Base-by-base conservation (phyloP, 2,113 vertebrate genomes). In the Channa argus region DNA sequence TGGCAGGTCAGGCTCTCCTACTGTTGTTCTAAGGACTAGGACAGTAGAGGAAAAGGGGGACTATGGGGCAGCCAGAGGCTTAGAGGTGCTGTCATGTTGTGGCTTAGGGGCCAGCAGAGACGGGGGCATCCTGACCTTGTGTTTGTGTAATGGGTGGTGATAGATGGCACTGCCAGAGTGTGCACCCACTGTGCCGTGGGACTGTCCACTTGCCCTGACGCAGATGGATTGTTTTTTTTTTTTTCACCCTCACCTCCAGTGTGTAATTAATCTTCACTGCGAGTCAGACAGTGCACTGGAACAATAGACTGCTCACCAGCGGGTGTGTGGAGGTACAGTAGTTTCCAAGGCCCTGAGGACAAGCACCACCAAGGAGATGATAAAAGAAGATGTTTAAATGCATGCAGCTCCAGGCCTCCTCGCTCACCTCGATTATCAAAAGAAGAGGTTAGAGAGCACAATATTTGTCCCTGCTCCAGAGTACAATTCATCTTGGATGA, bases 201-300 rank as follows among this genome's bases (percentile, higher is more conserved):
- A 77, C 82, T 84, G 92, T 92, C 91, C 92, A 84, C 89, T 87
- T 67, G 71, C 76, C 82, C 86, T 85, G 90, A 92, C 90, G 34
- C 91, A 92, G 93, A 93, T 92, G 88, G 89, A 93, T 93, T 69
- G 84, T 85, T 82, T 90, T 91, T 92, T 94, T 87, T 91, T 92
- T 91, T 90, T 72, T n/a, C n/a, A 63, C 47, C 76, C 61, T 84
- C 86, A 89, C 92, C 87, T 93, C 80, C 65, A 61, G 86, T 6
- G 67, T 71, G 82, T 86, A 88, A 94, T 94, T 91, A 89, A 93
- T 94, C 94, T 93, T 90, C 74, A 60, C 54, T 8, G 60, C 8
- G 55, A 77, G 85, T 82, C 71, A 62, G 83, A 83, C 82, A 80
- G 63, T 36, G 56, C 50, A 38, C 50, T 53, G 50, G 44, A 34